These are phyloP conservation scores for Nothura maculosa DNA, from an alignment of 2,797 vertebrate genomes.

Conservation along the genomic window DNA sequence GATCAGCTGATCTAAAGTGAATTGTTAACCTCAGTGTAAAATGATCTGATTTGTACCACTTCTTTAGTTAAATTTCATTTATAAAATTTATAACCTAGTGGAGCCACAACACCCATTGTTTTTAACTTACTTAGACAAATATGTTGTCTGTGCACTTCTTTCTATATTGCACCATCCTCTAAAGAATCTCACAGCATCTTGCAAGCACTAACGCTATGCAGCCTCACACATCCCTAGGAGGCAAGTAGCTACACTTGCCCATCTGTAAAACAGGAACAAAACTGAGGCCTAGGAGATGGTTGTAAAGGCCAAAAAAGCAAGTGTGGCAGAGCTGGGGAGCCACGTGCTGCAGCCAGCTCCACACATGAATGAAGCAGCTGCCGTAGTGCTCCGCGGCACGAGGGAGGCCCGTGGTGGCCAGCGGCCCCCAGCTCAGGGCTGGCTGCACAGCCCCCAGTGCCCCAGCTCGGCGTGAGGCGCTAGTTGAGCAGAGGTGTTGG, in stretches of 20 bases:
- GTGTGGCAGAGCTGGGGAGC: not conserved
- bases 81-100: not conserved
- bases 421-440: not conserved
- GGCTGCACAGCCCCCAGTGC: not conserved
- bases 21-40: not conserved
- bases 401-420: not conserved
- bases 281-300: not conserved
- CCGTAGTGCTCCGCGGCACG: not conserved
- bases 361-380: not conserved
- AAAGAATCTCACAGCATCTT: slow-evolving; percentile 49
- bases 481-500: not conserved
- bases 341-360: not conserved
- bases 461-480: not conserved
- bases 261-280: not conserved
- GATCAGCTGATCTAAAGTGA: not conserved
- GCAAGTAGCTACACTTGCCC: not conserved
- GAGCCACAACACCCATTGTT: not conserved
- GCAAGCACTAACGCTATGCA: not conserved
- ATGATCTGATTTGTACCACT: not conserved
- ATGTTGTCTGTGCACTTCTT: not conserved
- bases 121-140: not conserved
- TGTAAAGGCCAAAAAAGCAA: not conserved
- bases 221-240: slow-evolving; percentile 8
- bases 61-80: not conserved
- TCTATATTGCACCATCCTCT: slow-evolving; percentile 49